Base-by-base conservation (phyloP, 2,113 vertebrate genomes). In the Haliaeetus leucogaster region DNA sequence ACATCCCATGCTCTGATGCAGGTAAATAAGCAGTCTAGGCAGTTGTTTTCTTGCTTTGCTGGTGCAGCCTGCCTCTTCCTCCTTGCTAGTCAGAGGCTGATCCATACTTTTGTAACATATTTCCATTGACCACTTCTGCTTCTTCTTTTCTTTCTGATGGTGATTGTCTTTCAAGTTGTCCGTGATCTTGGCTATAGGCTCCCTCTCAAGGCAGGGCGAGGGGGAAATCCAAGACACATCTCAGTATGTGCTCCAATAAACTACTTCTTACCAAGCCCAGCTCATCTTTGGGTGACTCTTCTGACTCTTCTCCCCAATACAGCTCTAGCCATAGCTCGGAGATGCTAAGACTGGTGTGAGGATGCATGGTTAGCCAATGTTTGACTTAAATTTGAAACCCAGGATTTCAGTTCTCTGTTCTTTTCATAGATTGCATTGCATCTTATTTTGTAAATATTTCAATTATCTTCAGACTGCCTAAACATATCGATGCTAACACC, bases 211-310 rank as follows among this genome's bases (percentile, higher is more conserved):
- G 38, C 52, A 29, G 26, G 52, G 16, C 1, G 26, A 16, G 52
- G 10, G 5, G 3, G 4, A 5, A 40, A 42, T 34, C 8, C 50
- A 29, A 61, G 65, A 11, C 0, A 0, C 6, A 7, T 34, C 32
- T 67, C 23, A 23, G 16, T 7, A 11, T 45, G 22, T 11, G 56
- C 32, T 38, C 27, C 61, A n/a, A 5, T 43, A 25, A 70, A 32
- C n/a, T 34, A 26, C 26, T 26, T 30, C 23, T 74, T 25, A 10
- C 21, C 38, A 32, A 68, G 48, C 26, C 62, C 84, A 76, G 38
- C 38, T 70, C 38, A 10, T 16, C 30, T 42, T 50, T 27, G 29
- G 17, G 16, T 17, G 23, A 16, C 21, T n/a, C 10, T 27, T 72
- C 23, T 17, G 26, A 16, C 18, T n/a, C 13, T 27, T 65, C 23